Conservation (phyloP, 2,888 invertebrate species). For the Barypeithes pellucidus region DNA sequence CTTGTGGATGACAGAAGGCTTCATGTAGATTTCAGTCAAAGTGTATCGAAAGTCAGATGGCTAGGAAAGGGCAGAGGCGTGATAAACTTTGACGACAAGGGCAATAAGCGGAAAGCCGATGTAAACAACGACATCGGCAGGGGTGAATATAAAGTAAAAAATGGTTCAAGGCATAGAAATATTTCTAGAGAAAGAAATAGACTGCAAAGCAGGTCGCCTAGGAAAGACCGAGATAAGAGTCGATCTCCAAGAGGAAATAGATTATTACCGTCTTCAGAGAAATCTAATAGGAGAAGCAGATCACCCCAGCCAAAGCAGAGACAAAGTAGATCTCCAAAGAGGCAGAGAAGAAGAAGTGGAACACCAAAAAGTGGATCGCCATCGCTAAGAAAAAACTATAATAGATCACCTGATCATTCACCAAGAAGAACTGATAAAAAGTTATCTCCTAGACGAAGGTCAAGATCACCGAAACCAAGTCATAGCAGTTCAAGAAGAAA, state of each 20-base stretch:
- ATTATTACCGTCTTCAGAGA: conserved; percentile 6
- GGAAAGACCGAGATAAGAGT: conserved; percentile 11
- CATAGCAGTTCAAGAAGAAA: conserved; percentile 12
- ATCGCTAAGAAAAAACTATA: background rate
- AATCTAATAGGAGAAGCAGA: conserved; percentile 3
- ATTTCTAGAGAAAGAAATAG: conserved; percentile 22
- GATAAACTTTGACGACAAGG: conserved; percentile 72
- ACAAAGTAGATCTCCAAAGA: background rate
- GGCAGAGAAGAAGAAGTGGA: background rate
- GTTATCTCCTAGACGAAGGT: background rate
- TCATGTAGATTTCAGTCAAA: conserved; percentile 99
- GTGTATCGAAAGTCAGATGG: conserved; percentile 95
- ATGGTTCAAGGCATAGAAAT: conserved; percentile 8
- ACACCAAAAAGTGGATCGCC: background rate
- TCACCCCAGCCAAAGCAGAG: background rate
- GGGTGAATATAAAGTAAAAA: conserved; percentile 61
- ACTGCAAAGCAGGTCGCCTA: conserved; percentile 20
- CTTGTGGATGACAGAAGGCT: conserved; percentile 98
- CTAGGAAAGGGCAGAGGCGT: conserved; percentile 90
- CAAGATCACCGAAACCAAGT: conserved; percentile 13
- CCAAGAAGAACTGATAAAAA: background rate
- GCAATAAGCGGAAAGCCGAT: conserved; percentile 59
- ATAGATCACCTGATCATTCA: background rate
- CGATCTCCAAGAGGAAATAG: background rate
- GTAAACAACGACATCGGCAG: conserved; percentile 63